A percentile compares a stretch with the other conserved stretches of the same genome.
Conservation (phyloP, 2,888 invertebrate genomes). For the Lithosia quadra region DNA sequence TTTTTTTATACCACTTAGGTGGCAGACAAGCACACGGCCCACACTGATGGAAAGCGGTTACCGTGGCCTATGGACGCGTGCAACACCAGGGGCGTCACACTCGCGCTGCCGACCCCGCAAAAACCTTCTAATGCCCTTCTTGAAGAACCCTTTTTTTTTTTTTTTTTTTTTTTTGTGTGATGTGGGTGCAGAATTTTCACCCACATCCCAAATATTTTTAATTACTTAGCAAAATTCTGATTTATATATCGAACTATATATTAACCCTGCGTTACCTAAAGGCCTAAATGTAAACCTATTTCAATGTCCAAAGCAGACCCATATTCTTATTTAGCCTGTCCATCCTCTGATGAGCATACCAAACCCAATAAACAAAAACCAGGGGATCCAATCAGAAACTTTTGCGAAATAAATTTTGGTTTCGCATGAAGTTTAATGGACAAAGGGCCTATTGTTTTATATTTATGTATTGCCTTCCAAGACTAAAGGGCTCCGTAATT, state of each 20-base stretch:
- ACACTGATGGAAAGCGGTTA: no score
- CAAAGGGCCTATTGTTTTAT: constrained; percentile 70
- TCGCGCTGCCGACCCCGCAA: no score
- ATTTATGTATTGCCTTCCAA: constrained; percentile 67
- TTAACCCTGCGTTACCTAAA: constrained; percentile 32
- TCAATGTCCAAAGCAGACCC: constrained; percentile 48
- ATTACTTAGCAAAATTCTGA: constrained; percentile 24
- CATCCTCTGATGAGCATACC: constrained; percentile 36
- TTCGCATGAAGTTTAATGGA: constrained; percentile 66
- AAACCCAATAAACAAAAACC: constrained; percentile 53
- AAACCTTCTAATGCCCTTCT: no score
- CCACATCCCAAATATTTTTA: not conserved
- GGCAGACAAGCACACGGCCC: no score
- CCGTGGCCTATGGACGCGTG: no score
- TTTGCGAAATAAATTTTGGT: constrained; percentile 62
- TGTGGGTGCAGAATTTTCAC: no score
- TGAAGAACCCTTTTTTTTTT: no score
- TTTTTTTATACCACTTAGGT: no score
- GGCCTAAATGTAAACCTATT: constrained; percentile 49
- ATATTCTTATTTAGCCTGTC: constrained; percentile 37
- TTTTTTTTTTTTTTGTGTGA: no score
- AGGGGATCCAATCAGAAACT: constrained; percentile 61
- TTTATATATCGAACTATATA: constrained; percentile 22
- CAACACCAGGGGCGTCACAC: no score
- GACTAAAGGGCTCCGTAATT: constrained; percentile 68